phyloP scores from a whole-genome alignment of 2,113 vertebrate genomes.

The Ceuthmochares aereus region DNA sequence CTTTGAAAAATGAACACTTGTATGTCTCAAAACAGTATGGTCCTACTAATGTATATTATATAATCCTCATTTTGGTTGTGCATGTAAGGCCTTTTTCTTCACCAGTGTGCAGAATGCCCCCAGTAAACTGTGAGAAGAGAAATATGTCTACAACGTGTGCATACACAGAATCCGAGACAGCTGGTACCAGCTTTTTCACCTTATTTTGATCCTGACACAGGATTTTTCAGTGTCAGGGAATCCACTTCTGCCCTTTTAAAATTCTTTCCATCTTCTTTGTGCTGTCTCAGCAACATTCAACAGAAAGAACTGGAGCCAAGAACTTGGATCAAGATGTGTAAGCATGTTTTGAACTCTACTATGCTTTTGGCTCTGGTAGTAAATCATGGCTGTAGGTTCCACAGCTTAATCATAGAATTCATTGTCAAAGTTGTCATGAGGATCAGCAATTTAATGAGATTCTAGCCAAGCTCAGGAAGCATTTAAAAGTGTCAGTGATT shows the following conservation, averaged over 20 bases:
- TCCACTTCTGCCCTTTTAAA: conserved; percentile 16
- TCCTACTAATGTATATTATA: background rate
- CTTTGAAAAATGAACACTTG: background rate
- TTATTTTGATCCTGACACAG: background rate
- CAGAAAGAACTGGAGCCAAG: conserved; percentile 39
- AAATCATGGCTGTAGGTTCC: background rate
- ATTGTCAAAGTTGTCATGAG: conserved; percentile 25
- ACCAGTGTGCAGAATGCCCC: background rate
- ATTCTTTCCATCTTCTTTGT: background rate
- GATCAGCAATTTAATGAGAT: conserved; percentile 27
- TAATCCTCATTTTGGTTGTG: background rate
- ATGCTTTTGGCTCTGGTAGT: background rate
- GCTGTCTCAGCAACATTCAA: conserved; percentile 28
- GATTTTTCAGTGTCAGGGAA: background rate
- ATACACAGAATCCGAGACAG: background rate
- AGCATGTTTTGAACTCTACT: conserved; percentile 31
- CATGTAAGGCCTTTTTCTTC: background rate
- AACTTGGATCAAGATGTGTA: background rate
- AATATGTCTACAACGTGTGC: background rate
- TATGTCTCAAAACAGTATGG: background rate
- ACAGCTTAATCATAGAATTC: conserved; percentile 11
- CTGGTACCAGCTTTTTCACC: background rate
- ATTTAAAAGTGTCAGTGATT: conserved; percentile 3
- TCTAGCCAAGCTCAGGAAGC: conserved; percentile 21
- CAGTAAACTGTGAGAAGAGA: background rate